Base-by-base conservation (phyloP, 2,797 vertebrate genomes). In the Mallotus villosus region DNA sequence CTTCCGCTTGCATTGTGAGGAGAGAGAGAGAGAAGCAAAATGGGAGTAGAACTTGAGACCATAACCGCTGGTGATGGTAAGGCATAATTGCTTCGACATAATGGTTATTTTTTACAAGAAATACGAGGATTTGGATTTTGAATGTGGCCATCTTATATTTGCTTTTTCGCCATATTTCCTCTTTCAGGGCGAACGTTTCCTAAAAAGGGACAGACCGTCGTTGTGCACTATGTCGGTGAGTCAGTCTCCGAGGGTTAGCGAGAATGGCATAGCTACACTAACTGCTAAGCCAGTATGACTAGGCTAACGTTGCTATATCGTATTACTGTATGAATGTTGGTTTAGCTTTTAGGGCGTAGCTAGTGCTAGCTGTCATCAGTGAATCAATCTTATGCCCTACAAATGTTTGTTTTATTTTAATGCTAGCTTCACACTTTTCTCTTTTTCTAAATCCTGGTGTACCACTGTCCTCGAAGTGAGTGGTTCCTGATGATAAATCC, bases 221-320 rank as follows among this genome's bases (percentile, higher is more conserved):
- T 95, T 88, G 95, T 97, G 78, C 96, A 97, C 81, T 97, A 97
- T 83, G 94, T 94, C 73, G 96, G 96, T 97, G 87, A 96, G 96
- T 93, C 46, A 4, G 63, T 41, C 37, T 41, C 11, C 37, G 11
- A 66, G 32, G 69, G 63, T 14, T 37, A 6, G 19, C 9, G 37
- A 41, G 37, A 41, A 41, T 12, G 37, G 37, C 8, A 12, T 11
- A 41, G 37, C 37, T 41, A 11, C 37, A 34, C 21, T 3, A 7
- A 27, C 55, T 17, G 41, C 3, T 14, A 32, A 32, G 19, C 21
- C 51, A 53, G 5, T 4, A 6, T 53, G 19, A 14, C 51, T n/a
- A 53, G 37, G 22, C 24, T 57, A 53, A 53, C 16, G 19, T 53
- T 4, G 51, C 51, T 53, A 53, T 53, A 53, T 17, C 51, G 51